Evolutionary conservation across 2,113 vertebrate genomes (phyloP).

Genomic region (Bos taurus): DNA sequence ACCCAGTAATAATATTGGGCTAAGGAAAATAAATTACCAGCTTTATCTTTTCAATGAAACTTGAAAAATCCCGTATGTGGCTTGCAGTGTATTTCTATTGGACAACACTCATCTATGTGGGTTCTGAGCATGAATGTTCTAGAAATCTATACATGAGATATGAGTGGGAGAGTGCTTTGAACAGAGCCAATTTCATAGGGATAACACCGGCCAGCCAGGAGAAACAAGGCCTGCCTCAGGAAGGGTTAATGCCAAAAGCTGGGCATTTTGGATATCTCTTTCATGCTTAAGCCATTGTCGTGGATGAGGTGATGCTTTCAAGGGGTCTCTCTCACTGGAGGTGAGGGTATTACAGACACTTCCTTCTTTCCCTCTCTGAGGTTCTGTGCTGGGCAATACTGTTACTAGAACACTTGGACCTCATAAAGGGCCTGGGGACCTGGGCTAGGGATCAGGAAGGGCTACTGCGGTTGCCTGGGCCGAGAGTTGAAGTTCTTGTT

Average conservation of each 20-base stretch:
- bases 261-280: neutral
- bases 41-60: neutral
- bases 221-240: neutral
- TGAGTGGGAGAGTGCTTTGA: neutral
- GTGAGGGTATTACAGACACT: neutral
- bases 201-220: neutral
- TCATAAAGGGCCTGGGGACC: neutral
- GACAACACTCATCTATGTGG: neutral
- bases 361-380: neutral
- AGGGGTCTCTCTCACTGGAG: neutral
- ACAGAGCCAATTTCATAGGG: neutral
- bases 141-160: neutral
- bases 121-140: neutral
- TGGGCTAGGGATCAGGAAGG: neutral
- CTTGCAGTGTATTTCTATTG: neutral
- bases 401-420: neutral
- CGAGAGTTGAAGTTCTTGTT: neutral
- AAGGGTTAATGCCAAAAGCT: neutral
- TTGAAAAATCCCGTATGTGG: neutral
- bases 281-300: neutral
- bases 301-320: neutral
- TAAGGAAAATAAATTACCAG: neutral
- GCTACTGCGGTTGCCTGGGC: neutral
- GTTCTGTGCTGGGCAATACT: neutral
- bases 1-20: neutral